A percentile compares a stretch with the other conserved stretches of the same genome.
Conservation (phyloP, 2,113 vertebrate genomes). For the Scytalopus superciliaris region DNA sequence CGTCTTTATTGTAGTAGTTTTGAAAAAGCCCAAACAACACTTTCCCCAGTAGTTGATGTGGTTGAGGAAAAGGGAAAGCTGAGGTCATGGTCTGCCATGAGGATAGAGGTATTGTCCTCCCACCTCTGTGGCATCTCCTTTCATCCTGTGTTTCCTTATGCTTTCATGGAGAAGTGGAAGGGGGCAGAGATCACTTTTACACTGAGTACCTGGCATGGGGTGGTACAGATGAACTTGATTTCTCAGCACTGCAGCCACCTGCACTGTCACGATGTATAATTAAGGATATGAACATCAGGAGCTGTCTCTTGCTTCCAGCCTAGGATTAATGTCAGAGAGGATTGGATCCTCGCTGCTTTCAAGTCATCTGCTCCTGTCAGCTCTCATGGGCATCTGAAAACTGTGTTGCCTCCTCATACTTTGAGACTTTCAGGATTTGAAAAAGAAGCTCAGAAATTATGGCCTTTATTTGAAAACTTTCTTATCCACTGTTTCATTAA, state of each 20-base stretch:
- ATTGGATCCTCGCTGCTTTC: background rate
- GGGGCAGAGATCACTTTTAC: background rate
- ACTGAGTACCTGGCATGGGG: background rate
- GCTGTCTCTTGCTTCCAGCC: background rate
- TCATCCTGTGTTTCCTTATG: background rate
- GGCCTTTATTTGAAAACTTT: background rate
- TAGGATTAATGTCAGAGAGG: slow-evolving; percentile 24
- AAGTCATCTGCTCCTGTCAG: background rate
- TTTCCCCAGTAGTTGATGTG: background rate
- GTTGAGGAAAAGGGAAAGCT: background rate
- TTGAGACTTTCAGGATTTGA: background rate
- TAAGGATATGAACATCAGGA: background rate
- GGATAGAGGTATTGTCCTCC: background rate
- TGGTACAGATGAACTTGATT: background rate
- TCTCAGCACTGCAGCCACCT: background rate
- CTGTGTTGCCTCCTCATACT: background rate
- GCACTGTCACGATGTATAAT: background rate
- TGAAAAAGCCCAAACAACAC: background rate
- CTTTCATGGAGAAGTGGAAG: background rate
- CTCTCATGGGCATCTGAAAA: background rate
- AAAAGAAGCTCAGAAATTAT: background rate
- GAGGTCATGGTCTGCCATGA: background rate
- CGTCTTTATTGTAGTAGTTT: background rate
- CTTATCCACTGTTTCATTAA: background rate
- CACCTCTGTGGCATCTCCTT: background rate